phyloP scores from a whole-genome alignment of 2,113 vertebrate genomes.

The Notiomystis cincta region DNA sequence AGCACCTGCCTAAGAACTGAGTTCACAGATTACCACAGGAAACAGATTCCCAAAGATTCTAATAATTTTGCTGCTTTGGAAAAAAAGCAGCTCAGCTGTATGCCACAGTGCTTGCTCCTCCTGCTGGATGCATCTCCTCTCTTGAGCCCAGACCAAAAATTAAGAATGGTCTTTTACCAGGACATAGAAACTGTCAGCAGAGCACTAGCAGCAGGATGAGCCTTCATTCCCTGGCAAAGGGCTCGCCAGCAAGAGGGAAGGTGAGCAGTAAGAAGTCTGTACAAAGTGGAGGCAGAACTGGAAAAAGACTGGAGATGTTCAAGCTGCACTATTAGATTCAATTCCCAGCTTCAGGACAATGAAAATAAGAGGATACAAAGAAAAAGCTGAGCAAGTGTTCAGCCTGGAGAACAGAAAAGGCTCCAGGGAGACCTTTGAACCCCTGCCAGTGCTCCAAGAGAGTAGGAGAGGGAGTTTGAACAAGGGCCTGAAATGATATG shows the following conservation, averaged over 20 bases:
- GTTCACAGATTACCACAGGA: background rate
- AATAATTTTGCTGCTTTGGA: background rate
- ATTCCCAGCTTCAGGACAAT: background rate
- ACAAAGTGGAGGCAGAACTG: background rate
- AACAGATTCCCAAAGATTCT: background rate
- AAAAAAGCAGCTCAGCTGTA: background rate
- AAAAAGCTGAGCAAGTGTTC: background rate
- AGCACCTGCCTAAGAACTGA: background rate
- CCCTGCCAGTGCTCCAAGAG: background rate
- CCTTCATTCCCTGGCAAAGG: background rate
- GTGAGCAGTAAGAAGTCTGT: background rate
- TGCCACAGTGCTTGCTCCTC: background rate
- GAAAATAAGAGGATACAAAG: background rate
- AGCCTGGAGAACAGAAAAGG: background rate
- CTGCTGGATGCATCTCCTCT: background rate
- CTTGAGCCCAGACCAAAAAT: background rate
- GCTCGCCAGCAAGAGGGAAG: background rate
- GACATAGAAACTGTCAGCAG: background rate
- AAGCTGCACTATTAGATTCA: background rate
- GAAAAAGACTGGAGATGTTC: background rate
- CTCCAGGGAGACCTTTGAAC: background rate
- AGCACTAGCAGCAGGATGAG: rapidly evolving
- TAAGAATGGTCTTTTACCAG: background rate
- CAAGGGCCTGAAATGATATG: background rate
- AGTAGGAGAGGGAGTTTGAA: rapidly evolving